These are phyloP conservation scores for Coelinius sp. DNA, from an alignment of 2,888 invertebrate genomes.

Conservation along the genomic window DNA sequence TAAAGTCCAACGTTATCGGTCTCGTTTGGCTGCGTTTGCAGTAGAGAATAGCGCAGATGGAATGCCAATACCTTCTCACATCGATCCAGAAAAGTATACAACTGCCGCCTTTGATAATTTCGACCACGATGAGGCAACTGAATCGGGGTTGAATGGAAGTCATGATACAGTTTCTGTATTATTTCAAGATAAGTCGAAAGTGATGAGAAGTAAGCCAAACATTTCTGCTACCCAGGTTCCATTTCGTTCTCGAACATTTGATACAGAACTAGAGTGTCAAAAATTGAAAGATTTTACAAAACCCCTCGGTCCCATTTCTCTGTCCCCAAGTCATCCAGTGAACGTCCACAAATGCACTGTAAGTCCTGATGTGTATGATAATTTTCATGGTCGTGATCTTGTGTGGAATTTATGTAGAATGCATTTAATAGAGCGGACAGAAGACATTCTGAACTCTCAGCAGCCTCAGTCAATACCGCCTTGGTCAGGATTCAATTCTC, in stretches of 20 bases:
- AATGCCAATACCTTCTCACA: constrained; percentile 35
- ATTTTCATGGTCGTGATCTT: background rate
- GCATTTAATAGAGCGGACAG: background rate
- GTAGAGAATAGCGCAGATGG: background rate
- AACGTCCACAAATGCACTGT: background rate
- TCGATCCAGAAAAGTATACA: constrained; percentile 5
- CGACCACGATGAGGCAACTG: constrained; percentile 33
- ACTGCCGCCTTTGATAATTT: constrained; percentile 38
- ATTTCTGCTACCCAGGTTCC: background rate
- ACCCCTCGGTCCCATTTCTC: background rate
- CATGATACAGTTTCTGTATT: constrained; percentile 16
- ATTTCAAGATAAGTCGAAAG: constrained; percentile 7
- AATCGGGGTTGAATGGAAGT: constrained; percentile 23
- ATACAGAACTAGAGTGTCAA: constrained; percentile 11
- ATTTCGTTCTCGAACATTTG: background rate
- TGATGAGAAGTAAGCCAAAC: background rate
- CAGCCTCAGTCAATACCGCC: constrained; percentile 21
- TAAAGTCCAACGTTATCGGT: constrained; percentile 25
- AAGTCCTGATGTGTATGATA: background rate
- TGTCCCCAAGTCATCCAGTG: background rate
- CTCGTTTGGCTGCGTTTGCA: constrained; percentile 33
- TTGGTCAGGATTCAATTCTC: constrained; percentile 34
- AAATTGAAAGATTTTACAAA: constrained; percentile 1
- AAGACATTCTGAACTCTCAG: background rate
- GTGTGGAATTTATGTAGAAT: background rate